phyloP scores from a whole-genome alignment of 1,140 invertebrate species.

The Caerostris darwini region DNA sequence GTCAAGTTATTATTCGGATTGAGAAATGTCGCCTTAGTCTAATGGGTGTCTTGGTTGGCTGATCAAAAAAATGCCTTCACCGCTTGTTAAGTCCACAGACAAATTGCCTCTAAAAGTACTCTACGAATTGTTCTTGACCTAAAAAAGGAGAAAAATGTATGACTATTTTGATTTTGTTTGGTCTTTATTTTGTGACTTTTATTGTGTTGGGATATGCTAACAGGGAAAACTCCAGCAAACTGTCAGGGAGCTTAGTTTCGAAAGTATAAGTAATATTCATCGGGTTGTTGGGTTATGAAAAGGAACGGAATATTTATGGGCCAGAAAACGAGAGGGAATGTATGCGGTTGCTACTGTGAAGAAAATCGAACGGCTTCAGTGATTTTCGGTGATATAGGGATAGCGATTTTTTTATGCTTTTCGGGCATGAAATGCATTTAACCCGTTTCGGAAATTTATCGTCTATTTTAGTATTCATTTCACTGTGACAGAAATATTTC shows the following conservation, averaged over 20 bases:
- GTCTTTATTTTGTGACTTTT: slow-evolving; percentile 52
- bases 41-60: slow-evolving; percentile 47
- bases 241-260: slow-evolving; percentile 49
- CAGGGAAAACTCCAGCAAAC: slow-evolving; percentile 33
- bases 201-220: slow-evolving; percentile 41
- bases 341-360: slow-evolving; percentile 17
- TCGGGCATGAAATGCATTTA: slow-evolving; percentile 3
- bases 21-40: slow-evolving; percentile 52
- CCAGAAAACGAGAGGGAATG: slow-evolving; percentile 4
- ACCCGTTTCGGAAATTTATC: slow-evolving; percentile 45
- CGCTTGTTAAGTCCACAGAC: slow-evolving; percentile 49
- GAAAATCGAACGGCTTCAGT: slow-evolving; percentile 38
- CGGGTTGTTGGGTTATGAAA: slow-evolving; percentile 26
- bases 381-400: slow-evolving; percentile 32
- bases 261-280: slow-evolving; percentile 62
- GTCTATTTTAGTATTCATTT: slow-evolving; percentile 12
- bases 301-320: slow-evolving; percentile 54
- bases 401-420: slow-evolving; percentile 3
- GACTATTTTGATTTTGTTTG: slow-evolving; percentile 47
- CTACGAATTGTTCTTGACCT: slow-evolving; percentile 62
- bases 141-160: slow-evolving; percentile 57
- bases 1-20: slow-evolving; percentile 56
- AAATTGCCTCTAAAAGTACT: slow-evolving; percentile 59
- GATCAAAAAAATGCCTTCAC: slow-evolving; percentile 54
- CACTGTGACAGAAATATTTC: neutral